phyloP scores from a whole-genome alignment of 2,113 vertebrate species.

The Apeltes quadracus region DNA sequence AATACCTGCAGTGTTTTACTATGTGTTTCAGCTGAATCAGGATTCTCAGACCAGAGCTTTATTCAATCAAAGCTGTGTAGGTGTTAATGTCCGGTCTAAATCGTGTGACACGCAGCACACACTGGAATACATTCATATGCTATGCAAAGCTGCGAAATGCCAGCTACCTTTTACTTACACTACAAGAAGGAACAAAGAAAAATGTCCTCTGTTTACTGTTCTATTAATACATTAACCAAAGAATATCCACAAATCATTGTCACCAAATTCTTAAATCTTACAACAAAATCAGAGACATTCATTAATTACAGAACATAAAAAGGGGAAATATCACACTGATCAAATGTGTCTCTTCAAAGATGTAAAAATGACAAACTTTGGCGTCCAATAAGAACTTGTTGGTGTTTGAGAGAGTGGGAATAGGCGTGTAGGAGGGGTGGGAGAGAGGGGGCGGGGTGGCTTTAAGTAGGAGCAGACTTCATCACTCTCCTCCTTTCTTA shows the following conservation, averaged over 20 bases:
- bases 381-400: conserved; percentile 71
- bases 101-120: conserved; percentile 24
- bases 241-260: neutral
- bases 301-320: neutral
- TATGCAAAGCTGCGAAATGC: neutral
- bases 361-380: conserved; percentile 49
- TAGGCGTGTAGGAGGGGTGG: conserved; percentile 53
- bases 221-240: neutral
- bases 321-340: neutral
- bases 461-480: conserved; percentile 74
- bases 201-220: neutral
- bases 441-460: conserved; percentile 39
- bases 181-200: conserved; percentile 1
- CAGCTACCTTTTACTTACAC: neutral
- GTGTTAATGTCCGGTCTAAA: conserved; percentile 41
- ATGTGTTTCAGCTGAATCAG: conserved; percentile 71
- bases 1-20: conserved; percentile 73
- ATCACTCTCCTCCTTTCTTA: conserved; percentile 71
- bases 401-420: conserved; percentile 59
- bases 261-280: neutral
- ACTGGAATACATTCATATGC: conserved; percentile 12
- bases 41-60: conserved; percentile 56
- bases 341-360: conserved; percentile 16
- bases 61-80: conserved; percentile 48
- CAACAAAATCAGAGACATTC: neutral